Evolutionary conservation across 2,888 invertebrate genomes (phyloP).

Genomic region (Rotaria socialis): DNA sequence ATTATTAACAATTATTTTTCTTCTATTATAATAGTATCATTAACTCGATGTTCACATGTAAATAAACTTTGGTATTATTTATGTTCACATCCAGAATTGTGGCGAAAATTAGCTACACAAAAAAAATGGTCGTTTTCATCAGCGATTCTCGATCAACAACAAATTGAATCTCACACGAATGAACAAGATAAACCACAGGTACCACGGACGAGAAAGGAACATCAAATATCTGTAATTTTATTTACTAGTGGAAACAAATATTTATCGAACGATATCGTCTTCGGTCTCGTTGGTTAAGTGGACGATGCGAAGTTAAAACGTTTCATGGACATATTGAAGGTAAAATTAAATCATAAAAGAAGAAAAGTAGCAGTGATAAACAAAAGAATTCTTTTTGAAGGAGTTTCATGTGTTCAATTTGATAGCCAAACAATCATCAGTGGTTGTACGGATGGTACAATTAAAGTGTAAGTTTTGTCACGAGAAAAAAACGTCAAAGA

Average conservation of each 20-base stretch:
- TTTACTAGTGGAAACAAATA: conserved; percentile 60
- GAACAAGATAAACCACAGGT: neutral
- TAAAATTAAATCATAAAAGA: conserved; percentile 47
- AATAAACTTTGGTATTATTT: conserved; percentile 58
- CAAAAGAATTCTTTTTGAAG: conserved; percentile 48
- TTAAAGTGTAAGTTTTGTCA: conserved; percentile 55
- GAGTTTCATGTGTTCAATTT: conserved; percentile 63
- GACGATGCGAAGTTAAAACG: conserved; percentile 62
- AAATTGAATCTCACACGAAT: neutral
- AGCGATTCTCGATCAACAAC: neutral
- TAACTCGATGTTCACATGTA: conserved; percentile 56
- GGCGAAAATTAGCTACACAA: conserved; percentile 59
- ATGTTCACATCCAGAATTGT: conserved; percentile 57
- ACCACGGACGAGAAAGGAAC: neutral
- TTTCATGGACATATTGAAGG: conserved; percentile 63
- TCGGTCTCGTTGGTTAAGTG: conserved; percentile 61
- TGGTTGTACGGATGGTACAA: conserved; percentile 63
- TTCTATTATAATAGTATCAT: conserved; percentile 52
- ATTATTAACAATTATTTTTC: no score
- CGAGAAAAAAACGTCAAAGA: no score
- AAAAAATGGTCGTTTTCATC: conserved; percentile 59
- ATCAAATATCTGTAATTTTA: conserved; percentile 15
- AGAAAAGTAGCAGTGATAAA: neutral
- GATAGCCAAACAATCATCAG: conserved; percentile 63
- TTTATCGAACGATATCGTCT: conserved; percentile 62